phyloP scores from a whole-genome alignment of 2,797 vertebrate genomes.

The Helicolenus hilgendorfi region DNA sequence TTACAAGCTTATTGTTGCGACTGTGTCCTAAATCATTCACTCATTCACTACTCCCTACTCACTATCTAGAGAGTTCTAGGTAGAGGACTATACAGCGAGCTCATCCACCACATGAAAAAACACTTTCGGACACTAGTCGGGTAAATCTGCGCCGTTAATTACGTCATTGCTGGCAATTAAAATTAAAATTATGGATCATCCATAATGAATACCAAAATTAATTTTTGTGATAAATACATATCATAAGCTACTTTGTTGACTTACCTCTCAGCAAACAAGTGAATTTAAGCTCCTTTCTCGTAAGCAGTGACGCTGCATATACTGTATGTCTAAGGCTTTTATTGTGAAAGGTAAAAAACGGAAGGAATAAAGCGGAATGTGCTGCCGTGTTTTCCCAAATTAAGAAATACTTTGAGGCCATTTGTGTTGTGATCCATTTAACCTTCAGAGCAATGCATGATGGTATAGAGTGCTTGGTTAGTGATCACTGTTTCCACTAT shows the following conservation, averaged over 20 bases:
- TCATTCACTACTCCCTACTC: background rate
- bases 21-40: background rate
- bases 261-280: background rate
- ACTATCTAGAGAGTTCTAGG: background rate
- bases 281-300: background rate
- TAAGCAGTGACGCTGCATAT: background rate
- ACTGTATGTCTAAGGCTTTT: background rate
- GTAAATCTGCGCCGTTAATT: too few species aligned
- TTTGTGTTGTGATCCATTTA: too few species aligned
- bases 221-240: too few species aligned
- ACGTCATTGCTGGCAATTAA: too few species aligned
- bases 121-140: background rate
- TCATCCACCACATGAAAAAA: background rate
- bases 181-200: too few species aligned
- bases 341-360: background rate
- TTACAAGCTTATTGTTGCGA: background rate
- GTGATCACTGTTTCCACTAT: background rate
- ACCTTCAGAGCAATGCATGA: background rate
- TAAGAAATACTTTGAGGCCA: too few species aligned
- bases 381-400: too few species aligned
- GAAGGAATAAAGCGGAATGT: background rate
- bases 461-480: background rate
- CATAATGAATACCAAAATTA: too few species aligned
- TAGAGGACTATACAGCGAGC: background rate
- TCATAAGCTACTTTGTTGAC: too few species aligned